Conservation (phyloP, 2,113 vertebrate genomes). For the Spheniscus mendiculus region DNA sequence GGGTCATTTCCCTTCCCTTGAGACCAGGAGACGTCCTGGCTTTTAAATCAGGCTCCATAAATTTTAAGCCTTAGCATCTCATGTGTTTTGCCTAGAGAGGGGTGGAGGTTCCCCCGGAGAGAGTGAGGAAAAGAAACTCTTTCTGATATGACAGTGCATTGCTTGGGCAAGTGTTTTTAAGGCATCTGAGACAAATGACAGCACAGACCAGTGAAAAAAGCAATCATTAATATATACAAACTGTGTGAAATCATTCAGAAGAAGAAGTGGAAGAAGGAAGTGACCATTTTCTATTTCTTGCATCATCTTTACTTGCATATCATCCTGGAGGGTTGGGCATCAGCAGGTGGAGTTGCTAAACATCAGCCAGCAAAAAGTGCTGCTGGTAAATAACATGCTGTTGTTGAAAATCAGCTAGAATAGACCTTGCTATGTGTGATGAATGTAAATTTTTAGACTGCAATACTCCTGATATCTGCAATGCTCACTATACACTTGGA, state of each 20-base stretch:
- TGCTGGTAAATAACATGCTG: not conserved
- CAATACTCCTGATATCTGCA: not conserved
- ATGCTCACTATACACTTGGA: not conserved
- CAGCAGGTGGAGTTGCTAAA: not conserved
- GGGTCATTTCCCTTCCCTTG: constrained; percentile 59
- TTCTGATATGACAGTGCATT: not conserved
- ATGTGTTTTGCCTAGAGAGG: not conserved
- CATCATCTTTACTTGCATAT: not conserved
- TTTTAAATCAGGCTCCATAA: constrained; percentile 31
- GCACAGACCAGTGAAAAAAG: not conserved
- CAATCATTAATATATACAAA: not conserved
- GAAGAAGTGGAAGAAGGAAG: not conserved
- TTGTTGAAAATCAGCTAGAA: not conserved
- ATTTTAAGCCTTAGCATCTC: constrained; percentile 19
- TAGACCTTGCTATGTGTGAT: not conserved
- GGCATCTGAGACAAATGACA: not conserved
- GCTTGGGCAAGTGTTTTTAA: not conserved
- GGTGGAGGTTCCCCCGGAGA: not conserved
- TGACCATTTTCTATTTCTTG: not conserved
- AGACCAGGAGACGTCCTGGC: constrained; percentile 17
- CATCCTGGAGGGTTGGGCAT: not conserved
- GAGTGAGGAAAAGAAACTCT: not conserved
- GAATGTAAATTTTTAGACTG: not conserved
- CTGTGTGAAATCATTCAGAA: not conserved
- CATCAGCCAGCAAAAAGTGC: not conserved